Base-by-base conservation (phyloP, 1,140 invertebrate species). In the Chrysoperla carnea region DNA sequence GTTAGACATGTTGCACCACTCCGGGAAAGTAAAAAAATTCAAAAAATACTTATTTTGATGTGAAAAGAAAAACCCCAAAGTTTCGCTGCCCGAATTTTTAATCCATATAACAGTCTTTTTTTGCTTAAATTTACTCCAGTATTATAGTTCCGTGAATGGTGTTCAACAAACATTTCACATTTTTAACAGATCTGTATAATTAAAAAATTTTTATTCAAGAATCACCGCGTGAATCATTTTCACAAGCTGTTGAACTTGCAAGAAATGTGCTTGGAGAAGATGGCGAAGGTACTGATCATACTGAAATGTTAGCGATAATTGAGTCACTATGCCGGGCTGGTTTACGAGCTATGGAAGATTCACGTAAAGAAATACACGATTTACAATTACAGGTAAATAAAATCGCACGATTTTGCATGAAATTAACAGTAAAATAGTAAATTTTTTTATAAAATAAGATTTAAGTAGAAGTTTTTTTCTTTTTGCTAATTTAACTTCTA, bases 331-430 rank as follows among this genome's bases (percentile, higher is more conserved):
- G 65, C 28, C 61, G 61, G 31, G 68, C 75, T 46, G 68, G 68
- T n/a, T 72, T 77, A 36, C 70, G 67, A 43, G 62, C 76, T 39
- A 59, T 73, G 1, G 79, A 84, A 42, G 68, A 66, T 11, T 62
- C 70, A 27, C 73, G 72, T 44, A 65, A 63, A 33, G 78, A 83
- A 43, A 68, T 69, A 39, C 73, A 79, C 51, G 82, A 86, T 59
- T 57, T 83, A 29, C 65, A 73, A 44, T 70, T 74, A 39, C 81
- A 84, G 74, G 81, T 84, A 60, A 59, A 44, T 40, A 17, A 17
- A 36, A 27, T 31, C n/a, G 9, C n/a, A 1, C n/a, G 13, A 15
- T 15, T 39, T 29, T 46, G 9, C 46, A 12, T 44, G 28, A 43
- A 39, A 27, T 6, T 36, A 38, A 23, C 17, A 3, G 17, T 23